A percentile compares a stretch with the other conserved stretches of the same genome.
Evolutionary conservation across 2,113 vertebrate genomes (phyloP).

Genomic region (Pungitius pungitius): DNA sequence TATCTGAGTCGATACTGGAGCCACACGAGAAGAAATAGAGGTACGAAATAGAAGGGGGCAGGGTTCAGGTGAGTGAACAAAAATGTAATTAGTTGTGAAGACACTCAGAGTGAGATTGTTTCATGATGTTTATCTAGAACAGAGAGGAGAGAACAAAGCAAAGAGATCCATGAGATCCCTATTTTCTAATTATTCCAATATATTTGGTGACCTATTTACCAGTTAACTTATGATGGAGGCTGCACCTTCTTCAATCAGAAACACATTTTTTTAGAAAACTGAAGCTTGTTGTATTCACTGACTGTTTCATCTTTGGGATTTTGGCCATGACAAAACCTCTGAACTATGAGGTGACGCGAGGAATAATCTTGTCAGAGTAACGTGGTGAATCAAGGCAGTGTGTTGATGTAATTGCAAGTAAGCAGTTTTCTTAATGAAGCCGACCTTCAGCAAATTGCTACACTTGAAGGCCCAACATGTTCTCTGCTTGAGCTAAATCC

Average conservation of each 20-base stretch:
- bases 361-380: slow-evolving; percentile 1
- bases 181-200: background rate
- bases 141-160: background rate
- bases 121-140: background rate
- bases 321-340: slow-evolving; percentile 6
- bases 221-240: background rate
- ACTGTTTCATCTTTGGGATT: slow-evolving; percentile 3
- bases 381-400: background rate
- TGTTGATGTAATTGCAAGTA: background rate
- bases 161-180: background rate
- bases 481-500: background rate
- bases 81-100: slow-evolving; percentile 5
- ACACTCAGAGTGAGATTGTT: background rate
- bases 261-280: slow-evolving; percentile 1
- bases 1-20: slow-evolving; percentile 30
- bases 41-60: background rate
- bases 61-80: background rate
- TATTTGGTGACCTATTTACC: background rate
- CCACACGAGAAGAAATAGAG: slow-evolving; percentile 19
- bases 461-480: background rate
- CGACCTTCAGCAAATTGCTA: background rate
- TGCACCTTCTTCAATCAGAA: background rate
- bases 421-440: slow-evolving; percentile 17
- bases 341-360: background rate
- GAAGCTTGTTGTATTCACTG: slow-evolving; percentile 20